Evolutionary conservation across 2,113 vertebrate species (phyloP).

Genomic region (Varanus komodoensis): DNA sequence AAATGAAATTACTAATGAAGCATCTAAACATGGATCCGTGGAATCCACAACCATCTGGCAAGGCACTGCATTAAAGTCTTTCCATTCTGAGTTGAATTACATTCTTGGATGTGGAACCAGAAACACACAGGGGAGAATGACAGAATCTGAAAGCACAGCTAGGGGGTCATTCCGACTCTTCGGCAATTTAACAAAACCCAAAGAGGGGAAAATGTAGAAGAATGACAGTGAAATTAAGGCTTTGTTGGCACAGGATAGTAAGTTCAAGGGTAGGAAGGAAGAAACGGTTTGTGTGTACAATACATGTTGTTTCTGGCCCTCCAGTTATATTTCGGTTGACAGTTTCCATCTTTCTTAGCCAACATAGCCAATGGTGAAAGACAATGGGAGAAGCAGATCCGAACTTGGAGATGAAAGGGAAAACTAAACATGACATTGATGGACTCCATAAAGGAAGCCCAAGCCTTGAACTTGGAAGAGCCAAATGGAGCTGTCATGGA

Average conservation of each 20-base stretch:
- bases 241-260: not conserved
- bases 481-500: no score
- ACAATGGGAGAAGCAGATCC: no score
- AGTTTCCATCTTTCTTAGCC: no score
- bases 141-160: slow-evolving; percentile 55
- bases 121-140: slow-evolving; percentile 27
- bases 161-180: slow-evolving; percentile 44
- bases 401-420: no score
- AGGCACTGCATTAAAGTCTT: slow-evolving; percentile 52
- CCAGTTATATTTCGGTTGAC: no score
- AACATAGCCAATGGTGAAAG: no score
- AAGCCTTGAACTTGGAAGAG: no score
- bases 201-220: fast-evolving
- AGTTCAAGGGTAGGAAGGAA: not conserved
- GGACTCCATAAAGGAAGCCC: no score
- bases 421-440: no score
- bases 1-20: slow-evolving; percentile 51
- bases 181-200: slow-evolving; percentile 38
- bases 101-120: slow-evolving; percentile 46
- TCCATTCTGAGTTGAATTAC: slow-evolving; percentile 69
- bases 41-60: slow-evolving; percentile 65
- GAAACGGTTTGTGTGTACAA: not conserved
- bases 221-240: slow-evolving; percentile 3
- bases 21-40: slow-evolving; percentile 54
- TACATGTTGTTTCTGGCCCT: not conserved